Evolutionary conservation across 2,888 invertebrate genomes (phyloP).

Genomic region (Pristionchus mayeri): DNA sequence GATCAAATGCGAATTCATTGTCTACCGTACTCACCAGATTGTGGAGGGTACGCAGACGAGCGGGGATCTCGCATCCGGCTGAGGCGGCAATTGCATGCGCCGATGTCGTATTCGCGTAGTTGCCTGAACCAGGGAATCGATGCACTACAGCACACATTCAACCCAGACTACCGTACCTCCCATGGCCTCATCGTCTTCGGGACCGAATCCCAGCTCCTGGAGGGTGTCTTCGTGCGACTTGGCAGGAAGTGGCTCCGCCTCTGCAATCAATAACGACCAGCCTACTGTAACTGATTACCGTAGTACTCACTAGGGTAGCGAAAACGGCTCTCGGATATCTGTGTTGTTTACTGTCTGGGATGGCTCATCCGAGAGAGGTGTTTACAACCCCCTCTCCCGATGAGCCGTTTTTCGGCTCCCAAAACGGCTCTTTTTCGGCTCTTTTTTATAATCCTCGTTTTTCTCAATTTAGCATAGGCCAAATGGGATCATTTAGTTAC

Average conservation of each 20-base stretch:
- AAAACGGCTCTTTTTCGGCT: no score
- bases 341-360: no score
- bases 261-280: slow-evolving; percentile 28
- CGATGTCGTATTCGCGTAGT: slow-evolving; percentile 71
- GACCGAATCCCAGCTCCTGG: slow-evolving; percentile 76
- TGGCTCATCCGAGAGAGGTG: no score
- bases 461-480: no score
- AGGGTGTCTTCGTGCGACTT: slow-evolving; percentile 64
- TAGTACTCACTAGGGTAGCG: no score
- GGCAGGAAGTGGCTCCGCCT: slow-evolving; percentile 39
- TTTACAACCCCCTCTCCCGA: no score
- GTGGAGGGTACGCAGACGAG: slow-evolving; percentile 94
- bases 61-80: slow-evolving; percentile 99
- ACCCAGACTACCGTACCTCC: neutral
- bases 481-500: no score
- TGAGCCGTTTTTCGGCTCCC: no score
- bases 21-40: slow-evolving; percentile 85
- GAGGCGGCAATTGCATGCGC: slow-evolving; percentile 87
- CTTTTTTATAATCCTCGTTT: no score
- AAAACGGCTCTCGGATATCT: no score
- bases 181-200: slow-evolving; percentile 76
- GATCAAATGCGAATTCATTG: no score
- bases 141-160: no score
- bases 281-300: neutral
- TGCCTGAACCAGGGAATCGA: slow-evolving; percentile 45